phyloP scores from a whole-genome alignment of 2,888 invertebrate genomes.

The Caenorhabditis panamensis region DNA sequence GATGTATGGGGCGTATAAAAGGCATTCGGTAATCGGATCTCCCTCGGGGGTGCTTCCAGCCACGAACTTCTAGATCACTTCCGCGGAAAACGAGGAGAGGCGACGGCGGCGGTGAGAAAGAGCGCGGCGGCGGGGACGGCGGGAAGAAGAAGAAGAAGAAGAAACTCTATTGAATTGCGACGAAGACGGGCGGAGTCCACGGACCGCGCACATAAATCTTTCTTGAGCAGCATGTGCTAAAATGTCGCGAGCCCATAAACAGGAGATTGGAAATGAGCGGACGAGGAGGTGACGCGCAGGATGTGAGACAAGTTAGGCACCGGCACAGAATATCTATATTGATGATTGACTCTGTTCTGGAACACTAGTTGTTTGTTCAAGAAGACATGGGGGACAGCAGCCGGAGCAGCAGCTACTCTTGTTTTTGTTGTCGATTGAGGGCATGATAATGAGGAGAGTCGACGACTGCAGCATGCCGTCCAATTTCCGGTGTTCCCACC shows the following conservation, averaged over 20 bases:
- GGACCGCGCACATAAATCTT: conserved; percentile 53
- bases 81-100: conserved; percentile 12
- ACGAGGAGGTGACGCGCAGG: conserved; percentile 9
- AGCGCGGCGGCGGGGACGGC: neutral
- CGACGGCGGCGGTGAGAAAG: conserved; percentile 9
- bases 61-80: conserved; percentile 51
- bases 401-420: conserved; percentile 9
- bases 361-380: conserved; percentile 29
- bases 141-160: conserved; percentile 42
- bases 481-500: conserved; percentile 56
- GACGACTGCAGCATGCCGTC: conserved; percentile 3
- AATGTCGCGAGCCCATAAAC: conserved; percentile 61
- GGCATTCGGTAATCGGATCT: conserved; percentile 61
- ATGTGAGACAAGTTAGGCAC: conserved; percentile 18
- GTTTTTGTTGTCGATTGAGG: conserved; percentile 55
- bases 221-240: conserved; percentile 60
- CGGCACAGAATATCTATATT: conserved; percentile 33
- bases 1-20: conserved; percentile 49
- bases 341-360: conserved; percentile 26
- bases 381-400: conserved; percentile 3
- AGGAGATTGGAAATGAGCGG: conserved; percentile 57
- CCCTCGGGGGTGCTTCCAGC: conserved; percentile 56
- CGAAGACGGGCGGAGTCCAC: conserved; percentile 49
- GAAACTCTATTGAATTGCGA: conserved; percentile 59
- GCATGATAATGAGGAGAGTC: conserved; percentile 46